Base-by-base conservation (phyloP, 2,113 vertebrate species). In the Rhinolophus ferrumequinum region DNA sequence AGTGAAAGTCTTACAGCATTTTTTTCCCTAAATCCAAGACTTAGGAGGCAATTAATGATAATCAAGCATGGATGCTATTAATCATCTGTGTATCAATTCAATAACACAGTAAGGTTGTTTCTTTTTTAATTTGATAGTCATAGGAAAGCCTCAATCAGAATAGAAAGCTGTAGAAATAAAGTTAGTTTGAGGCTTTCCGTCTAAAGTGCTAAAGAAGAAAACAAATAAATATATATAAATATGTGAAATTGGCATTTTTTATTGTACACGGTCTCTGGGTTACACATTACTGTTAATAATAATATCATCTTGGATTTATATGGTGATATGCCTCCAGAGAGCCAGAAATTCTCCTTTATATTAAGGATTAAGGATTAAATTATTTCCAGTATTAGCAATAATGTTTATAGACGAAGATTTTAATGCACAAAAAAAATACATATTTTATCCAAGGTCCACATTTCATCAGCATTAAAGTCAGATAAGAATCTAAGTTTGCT, bases 11-110 rank as follows among this genome's bases (percentile, higher is more conserved):
- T 97, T 94, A 44, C 44, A 95, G 14, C 5, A 84, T 96, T 52
- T 96, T 81, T 58, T 95, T 95, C 8, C n/a, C 66, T 94, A 94
- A 97, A 97, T 91, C 3, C 21, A 96, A 97, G 91, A 72, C 73
- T 95, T 95, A 95, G 72, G 56, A 97, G 98, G 44, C 28, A 95
- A 95, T 92, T 94, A 96, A 84, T 33, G 35, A 52, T 92, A 97
- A 96, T 30, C 35, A 94, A 97, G 16, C 52, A 24, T 0, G 12
- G 72, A 33, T 75, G 18, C 1, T 30, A 84, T 26, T 93, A 35
- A 96, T 88, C 86, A 96, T 69, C 70, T 95, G 62, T 28, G 75
- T 66, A 72, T 92, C 0, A 72, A 47, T 84, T 94, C 90, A 10
- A 86, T 81, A 92, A 54, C 3, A 83, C 92, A 95, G 91, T 44